These are phyloP conservation scores for Echinarachnius parma DNA, from an alignment of 53 echinoderm and acorn worm species.

Conservation along the genomic window DNA sequence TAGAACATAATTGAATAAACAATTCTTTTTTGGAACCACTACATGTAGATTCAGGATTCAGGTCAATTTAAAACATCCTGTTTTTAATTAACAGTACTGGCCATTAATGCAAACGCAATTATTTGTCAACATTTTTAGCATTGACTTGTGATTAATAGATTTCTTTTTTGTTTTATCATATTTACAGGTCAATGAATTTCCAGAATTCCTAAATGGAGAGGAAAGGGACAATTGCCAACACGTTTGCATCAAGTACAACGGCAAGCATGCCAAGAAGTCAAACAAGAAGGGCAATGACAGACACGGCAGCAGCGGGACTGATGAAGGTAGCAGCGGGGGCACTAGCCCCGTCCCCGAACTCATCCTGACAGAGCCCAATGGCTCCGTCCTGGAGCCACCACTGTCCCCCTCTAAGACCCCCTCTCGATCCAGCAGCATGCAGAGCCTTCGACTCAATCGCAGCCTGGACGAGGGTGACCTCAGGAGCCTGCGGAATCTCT, in stretches of 20 bases:
- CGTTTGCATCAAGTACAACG: constrained; percentile 68
- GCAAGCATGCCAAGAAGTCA: constrained; percentile 32
- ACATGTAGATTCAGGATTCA: too few relatives aligned
- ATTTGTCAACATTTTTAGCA: too few relatives aligned
- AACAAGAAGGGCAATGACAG: constrained; percentile 40
- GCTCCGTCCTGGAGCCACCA: constrained; percentile 26
- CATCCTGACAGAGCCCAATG: constrained; percentile 61
- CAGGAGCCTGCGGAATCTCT: constrained; percentile 39
- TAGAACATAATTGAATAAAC: too few relatives aligned
- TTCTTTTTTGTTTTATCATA: too few relatives aligned
- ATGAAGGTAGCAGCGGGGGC: constrained; percentile 24
- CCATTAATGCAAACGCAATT: too few relatives aligned
- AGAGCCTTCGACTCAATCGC: constrained; percentile 54
- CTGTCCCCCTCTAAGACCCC: constrained; percentile 1
- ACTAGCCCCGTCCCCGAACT: constrained; percentile 48
- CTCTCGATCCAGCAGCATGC: constrained; percentile 32
- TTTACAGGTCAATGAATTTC: constrained; percentile 90
- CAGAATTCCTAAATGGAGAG: constrained; percentile 93
- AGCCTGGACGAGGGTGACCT: constrained; percentile 80
- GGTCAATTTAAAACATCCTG: too few relatives aligned
- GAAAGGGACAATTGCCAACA: constrained; percentile 88
- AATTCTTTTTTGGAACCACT: too few relatives aligned
- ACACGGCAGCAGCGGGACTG: constrained; percentile 25
- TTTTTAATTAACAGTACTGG: too few relatives aligned
- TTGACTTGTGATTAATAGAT: too few relatives aligned